Percentiles rank a stretch among this genome's conserved stretches.
Conservation (phyloP, 1,140 invertebrate species). For the Neodiprion fabricii region DNA sequence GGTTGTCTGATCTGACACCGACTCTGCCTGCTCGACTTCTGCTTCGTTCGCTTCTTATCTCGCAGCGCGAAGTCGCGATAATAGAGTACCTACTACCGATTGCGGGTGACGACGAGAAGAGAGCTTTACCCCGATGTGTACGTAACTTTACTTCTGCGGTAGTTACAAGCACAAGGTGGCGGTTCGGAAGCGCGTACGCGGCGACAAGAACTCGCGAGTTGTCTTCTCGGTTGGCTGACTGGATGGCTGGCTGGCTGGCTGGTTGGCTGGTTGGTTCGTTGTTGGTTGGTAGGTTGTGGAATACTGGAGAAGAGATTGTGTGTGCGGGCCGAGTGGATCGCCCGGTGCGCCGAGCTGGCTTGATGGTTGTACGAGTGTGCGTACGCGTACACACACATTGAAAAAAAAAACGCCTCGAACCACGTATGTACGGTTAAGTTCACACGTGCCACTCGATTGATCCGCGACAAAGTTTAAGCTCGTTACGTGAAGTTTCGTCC, state of each 20-base stretch:
- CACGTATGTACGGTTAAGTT: not conserved
- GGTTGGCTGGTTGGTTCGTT: not conserved
- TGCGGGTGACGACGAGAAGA: no score
- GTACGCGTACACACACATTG: not conserved
- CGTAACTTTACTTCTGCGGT: no score
- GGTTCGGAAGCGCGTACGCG: no score
- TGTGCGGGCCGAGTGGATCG: not conserved
- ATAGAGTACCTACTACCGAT: no score
- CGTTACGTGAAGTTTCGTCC: no score
- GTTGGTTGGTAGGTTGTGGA: conserved; percentile 4
- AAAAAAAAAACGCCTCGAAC: not conserved
- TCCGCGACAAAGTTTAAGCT: not conserved
- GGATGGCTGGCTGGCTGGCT: not conserved
- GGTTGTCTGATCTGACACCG: no score
- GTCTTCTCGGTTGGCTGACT: not conserved
- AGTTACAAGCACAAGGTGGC: no score
- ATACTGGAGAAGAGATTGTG: conserved; percentile 12
- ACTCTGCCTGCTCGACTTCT: no score
- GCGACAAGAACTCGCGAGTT: not conserved
- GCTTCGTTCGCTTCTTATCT: no score
- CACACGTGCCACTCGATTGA: conserved; percentile 2
- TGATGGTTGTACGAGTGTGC: not conserved
- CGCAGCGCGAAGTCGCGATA: no score
- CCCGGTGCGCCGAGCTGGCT: not conserved
- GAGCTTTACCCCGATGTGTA: no score